Evolutionary conservation across 1,140 invertebrate species (phyloP).

Genomic region (Ridgeia piscesae): DNA sequence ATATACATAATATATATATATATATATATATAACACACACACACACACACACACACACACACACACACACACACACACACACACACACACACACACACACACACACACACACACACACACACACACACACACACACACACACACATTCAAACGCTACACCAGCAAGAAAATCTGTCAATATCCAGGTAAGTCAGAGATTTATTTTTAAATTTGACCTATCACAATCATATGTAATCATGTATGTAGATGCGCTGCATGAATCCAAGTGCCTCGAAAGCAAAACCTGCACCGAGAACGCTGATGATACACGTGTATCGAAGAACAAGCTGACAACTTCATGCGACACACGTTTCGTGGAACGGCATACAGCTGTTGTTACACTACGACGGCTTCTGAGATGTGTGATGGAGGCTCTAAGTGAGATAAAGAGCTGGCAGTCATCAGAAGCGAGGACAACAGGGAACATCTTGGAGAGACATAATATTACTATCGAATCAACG

Average conservation of each 20-base stretch:
- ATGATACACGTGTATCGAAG: not conserved
- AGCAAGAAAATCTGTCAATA: too few species aligned
- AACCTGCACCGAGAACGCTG: not conserved
- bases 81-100: slow-evolving; percentile 26
- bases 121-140: too few species aligned
- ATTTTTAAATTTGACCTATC: too few species aligned
- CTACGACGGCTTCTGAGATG: not conserved
- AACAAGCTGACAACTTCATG: not conserved
- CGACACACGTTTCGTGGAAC: not conserved
- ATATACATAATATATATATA: slow-evolving; percentile 15
- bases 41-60: slow-evolving; percentile 28
- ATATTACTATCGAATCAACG: not conserved
- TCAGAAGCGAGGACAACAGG: not conserved
- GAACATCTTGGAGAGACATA: not conserved
- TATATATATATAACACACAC: slow-evolving; percentile 28
- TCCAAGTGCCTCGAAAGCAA: too few species aligned
- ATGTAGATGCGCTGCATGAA: too few species aligned
- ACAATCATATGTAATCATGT: too few species aligned
- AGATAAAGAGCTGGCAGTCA: not conserved
- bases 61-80: slow-evolving; percentile 28
- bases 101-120: too few species aligned
- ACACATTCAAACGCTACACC: too few species aligned
- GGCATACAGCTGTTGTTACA: not conserved
- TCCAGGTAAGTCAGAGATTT: too few species aligned
- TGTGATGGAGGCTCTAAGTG: not conserved